Base-by-base conservation (phyloP, 30 jellyfish, hydroid and myxozoan genomes). In the Aurelia coerulea region DNA sequence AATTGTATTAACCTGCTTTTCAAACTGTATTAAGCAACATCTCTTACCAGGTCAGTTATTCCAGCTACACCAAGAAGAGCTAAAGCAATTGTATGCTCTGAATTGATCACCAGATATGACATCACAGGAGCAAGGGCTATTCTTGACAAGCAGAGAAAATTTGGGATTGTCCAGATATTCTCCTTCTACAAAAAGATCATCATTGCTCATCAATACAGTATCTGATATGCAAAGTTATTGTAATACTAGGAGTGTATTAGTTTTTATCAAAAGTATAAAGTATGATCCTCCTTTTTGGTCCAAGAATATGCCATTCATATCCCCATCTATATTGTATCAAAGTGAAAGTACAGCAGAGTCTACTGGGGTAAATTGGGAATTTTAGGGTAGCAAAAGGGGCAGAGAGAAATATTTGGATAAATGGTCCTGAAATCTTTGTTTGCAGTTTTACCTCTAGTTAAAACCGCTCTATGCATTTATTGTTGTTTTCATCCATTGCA, bases 31-130 rank as follows among this genome's bases (percentile, higher is more conserved):
- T 0, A 2, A 42, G 5, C 8, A 14, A 46, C 11, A 59, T 0
- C 62, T 51, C 94, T 81, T 76, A 95, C 99, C 91, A 91, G 32
- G 66, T 95, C 99, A n/a, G 99, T 90, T n/a, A 90, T 69, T 34
- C 96, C 97, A 42, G 99, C 99, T 39, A 86, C 63, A 56, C 93
- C 90, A 6, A 89, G 90, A 12, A 95, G 83, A 29, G 50, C 97
- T 54, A 95, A 82, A 17, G 99, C 99, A 81, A 69, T 53, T 29
- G 66, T 52, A 52, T 83, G 84, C 56, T 95, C 90, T 53, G 88
- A 91, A 68, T 74, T n/a, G 51, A 95, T 31, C 1, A 90, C 71
- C 35, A 73, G 81, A 67, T 95, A 95, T 13, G 98, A 96, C 81
- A 95, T 95, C 18, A 72, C 94, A 4, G 99, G 99, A 64, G 99